A percentile compares a stretch with the other conserved stretches of the same genome.
These are phyloP conservation scores for Paratrypauchen microcephalus DNA, from an alignment of 2,797 vertebrate species.

Conservation along the genomic window DNA sequence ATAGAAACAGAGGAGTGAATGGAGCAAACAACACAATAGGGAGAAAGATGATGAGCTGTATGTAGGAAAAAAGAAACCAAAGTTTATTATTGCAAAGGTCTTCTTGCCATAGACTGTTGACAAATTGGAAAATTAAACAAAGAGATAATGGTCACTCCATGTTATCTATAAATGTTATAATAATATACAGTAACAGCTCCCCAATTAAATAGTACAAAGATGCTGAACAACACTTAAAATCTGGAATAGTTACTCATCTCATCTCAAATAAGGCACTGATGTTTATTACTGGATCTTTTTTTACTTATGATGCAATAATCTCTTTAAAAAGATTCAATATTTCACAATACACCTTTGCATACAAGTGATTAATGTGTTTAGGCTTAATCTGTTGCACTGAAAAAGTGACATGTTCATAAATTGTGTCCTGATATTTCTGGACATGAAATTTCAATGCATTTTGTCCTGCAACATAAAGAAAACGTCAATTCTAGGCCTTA, in stretches of 20 bases:
- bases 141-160: background rate
- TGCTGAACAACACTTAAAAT: background rate
- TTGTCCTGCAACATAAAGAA: too few relatives aligned
- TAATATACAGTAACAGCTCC: background rate
- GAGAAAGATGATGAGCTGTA: conserved; percentile 39
- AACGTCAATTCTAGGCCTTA: too few relatives aligned
- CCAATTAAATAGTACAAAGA: background rate
- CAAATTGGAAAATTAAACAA: background rate
- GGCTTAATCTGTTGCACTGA: too few relatives aligned
- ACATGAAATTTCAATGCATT: too few relatives aligned
- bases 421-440: too few relatives aligned
- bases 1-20: conserved; percentile 45
- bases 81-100: conserved; percentile 22
- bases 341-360: too few relatives aligned
- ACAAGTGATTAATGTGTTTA: too few relatives aligned
- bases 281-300: background rate
- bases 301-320: background rate
- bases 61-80: conserved; percentile 21
- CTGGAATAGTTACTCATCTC: background rate
- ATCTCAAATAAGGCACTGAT: background rate
- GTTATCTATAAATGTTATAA: background rate
- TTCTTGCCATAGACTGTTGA: conserved; percentile 7
- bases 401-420: too few relatives aligned
- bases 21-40: conserved; percentile 51
- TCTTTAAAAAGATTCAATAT: too few relatives aligned